phyloP scores from a whole-genome alignment of 2,888 invertebrate species.

The Listrodromus nycthemerus region DNA sequence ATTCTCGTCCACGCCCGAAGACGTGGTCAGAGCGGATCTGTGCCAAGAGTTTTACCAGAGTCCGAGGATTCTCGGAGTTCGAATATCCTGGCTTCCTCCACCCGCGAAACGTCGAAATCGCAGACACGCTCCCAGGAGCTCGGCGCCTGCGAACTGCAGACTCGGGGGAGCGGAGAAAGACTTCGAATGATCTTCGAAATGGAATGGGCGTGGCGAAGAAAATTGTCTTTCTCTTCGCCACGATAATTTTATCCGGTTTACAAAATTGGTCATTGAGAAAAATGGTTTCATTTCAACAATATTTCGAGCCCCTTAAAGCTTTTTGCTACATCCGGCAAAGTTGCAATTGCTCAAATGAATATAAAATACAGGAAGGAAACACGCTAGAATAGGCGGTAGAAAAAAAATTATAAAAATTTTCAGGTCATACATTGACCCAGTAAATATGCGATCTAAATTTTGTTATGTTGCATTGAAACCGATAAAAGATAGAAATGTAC shows the following conservation, averaged over 20 bases:
- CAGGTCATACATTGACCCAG: not conserved
- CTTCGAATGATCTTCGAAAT: constrained; percentile 11
- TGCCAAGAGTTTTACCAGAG: constrained; percentile 53
- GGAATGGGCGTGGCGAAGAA: constrained; percentile 32
- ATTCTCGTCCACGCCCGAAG: constrained; percentile 45
- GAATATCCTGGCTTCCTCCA: constrained; percentile 23
- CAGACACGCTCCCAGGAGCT: constrained; percentile 1
- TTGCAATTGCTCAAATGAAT: not conserved
- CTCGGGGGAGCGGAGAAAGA: not conserved
- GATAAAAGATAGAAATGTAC: not conserved
- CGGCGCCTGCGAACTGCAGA: constrained; percentile 49
- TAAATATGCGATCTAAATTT: not conserved
- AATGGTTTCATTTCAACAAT: not conserved
- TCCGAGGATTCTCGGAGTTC: constrained; percentile 31
- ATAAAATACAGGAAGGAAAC: not conserved
- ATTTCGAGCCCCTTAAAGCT: not conserved
- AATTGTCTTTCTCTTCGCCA: not conserved
- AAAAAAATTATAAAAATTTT: too few species aligned
- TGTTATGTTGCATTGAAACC: not conserved
- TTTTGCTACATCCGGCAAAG: not conserved
- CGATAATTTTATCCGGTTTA: not conserved
- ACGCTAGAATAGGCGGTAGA: not conserved
- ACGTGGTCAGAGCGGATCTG: constrained; percentile 38
- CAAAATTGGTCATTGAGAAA: constrained; percentile 5
- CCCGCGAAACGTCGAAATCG: constrained; percentile 10